Evolutionary conservation across 2,797 vertebrate species (phyloP).

Genomic region (Notamacropus eugenii): DNA sequence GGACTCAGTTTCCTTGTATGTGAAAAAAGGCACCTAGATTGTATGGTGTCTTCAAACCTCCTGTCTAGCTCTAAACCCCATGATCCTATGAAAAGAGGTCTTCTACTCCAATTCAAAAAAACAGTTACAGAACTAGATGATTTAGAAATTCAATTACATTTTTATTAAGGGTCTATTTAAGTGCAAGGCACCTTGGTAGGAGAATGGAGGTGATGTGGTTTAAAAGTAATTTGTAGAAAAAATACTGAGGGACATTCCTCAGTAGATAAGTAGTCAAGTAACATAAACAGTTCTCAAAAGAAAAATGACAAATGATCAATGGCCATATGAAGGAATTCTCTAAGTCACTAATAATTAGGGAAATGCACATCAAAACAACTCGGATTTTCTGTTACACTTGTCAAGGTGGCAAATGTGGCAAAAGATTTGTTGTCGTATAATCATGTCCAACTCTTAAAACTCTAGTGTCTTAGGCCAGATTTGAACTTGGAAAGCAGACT

Average conservation of each 20-base stretch:
- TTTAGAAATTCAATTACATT: background rate
- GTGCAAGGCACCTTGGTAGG: background rate
- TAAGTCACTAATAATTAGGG: background rate
- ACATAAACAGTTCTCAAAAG: background rate
- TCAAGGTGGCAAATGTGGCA: background rate
- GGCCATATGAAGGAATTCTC: background rate
- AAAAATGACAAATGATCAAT: background rate
- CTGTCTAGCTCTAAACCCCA: background rate
- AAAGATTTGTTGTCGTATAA: background rate
- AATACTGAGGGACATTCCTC: background rate
- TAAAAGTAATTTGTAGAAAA: background rate
- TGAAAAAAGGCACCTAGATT: background rate
- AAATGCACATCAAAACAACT: background rate
- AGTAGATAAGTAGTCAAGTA: background rate
- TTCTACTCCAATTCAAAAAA: background rate
- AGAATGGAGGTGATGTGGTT: background rate
- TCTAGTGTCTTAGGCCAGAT: background rate
- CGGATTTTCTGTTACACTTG: background rate
- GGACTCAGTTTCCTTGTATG: background rate
- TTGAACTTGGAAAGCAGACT: background rate
- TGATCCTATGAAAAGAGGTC: background rate
- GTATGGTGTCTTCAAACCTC: background rate
- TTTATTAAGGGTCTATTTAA: background rate
- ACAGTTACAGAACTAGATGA: background rate
- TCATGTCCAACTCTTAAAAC: background rate